Base-by-base conservation (phyloP, 1,140 invertebrate genomes). In the Artemia franciscana region DNA sequence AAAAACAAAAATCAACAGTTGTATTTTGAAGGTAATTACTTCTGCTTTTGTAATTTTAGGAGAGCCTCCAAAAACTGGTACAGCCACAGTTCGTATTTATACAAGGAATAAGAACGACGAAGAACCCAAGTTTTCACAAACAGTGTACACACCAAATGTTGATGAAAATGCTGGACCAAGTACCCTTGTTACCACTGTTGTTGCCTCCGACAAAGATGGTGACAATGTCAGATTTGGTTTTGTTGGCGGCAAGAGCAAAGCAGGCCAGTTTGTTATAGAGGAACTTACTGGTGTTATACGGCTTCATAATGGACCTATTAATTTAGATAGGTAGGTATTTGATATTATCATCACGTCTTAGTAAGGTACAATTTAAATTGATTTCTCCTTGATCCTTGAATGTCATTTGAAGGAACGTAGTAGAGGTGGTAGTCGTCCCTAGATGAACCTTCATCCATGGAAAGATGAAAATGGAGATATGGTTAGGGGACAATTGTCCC, bases 71-170 rank as follows among this genome's bases (percentile, higher is more conserved):
- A 88, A 91, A 71, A 91, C 85, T 2, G 90, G 90, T 24, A 88
- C 86, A 1, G 89, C 90, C 0, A 93, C 89, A 0, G 89, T 93
- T 5, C 79, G 91, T 60, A 84, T 94, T 64, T 94, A 93, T 70
- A 94, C 91, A 3, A 92, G 93, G 70, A 94, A 93, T 70, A 92
- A 91, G 74, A 94, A 94, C 73, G 91, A 94, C 69, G 91, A 93
- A 75, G 88, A 92, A 71, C 91, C 91, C 0, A 93, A 92, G 73
- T 94, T 93, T 72, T 92, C 88, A 0, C 91, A 94, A 67, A 88
- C 92, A 76, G 91, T 94, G 0, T 94, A 94, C 71, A 93, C 90
- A 1, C 90, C 91, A 0, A 94, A 93, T 74, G 89, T 93, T 2
- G 90, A 94, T 72, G 91, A 93, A 73, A 94, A 93, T 73, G 90